Conservation (phyloP, 2,797 vertebrate genomes). For the Orestias chungarensis region DNA sequence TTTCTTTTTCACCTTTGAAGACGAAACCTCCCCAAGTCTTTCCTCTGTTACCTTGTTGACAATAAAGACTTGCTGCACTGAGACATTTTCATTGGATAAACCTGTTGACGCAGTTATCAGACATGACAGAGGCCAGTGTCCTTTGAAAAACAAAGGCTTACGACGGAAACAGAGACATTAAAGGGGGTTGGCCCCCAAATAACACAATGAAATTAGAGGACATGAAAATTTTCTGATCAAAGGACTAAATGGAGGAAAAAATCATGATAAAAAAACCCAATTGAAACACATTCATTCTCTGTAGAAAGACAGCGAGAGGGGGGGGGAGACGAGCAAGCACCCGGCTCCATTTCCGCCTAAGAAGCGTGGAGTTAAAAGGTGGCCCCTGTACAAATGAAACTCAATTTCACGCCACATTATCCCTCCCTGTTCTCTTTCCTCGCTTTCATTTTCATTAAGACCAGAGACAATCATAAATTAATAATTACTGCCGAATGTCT, state of each 20-base stretch:
- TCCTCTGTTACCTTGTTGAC: conserved; percentile 54
- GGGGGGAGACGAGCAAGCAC: conserved; percentile 24
- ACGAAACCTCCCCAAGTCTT: conserved; percentile 45
- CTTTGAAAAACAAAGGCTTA: conserved; percentile 68
- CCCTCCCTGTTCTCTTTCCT: conserved; percentile 98
- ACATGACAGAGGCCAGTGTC: conserved; percentile 66
- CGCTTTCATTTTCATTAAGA: conserved; percentile 99
- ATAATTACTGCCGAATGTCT: conserved; percentile 99
- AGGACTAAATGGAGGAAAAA: conserved; percentile 49
- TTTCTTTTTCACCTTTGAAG: conserved; percentile 14
- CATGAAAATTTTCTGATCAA: conserved; percentile 62
- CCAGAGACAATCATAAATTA: conserved; percentile 99
- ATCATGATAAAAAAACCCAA: conserved; percentile 26
- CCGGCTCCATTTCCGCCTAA: conserved; percentile 87
- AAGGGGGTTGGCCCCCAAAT: conserved; percentile 70
- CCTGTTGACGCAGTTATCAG: conserved; percentile 76
- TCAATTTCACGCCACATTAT: conserved; percentile 99
- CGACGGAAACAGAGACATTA: conserved; percentile 69
- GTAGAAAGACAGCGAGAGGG: conserved; percentile 15
- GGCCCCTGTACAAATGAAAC: conserved; percentile 97
- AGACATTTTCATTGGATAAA: conserved; percentile 70
- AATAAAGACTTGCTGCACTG: conserved; percentile 50
- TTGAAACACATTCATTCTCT: conserved; percentile 63
- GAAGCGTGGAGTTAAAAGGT: conserved; percentile 91
- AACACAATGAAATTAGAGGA: conserved; percentile 72